phyloP scores from a whole-genome alignment of 2,113 vertebrate genomes.

The Vireo altiloquus region DNA sequence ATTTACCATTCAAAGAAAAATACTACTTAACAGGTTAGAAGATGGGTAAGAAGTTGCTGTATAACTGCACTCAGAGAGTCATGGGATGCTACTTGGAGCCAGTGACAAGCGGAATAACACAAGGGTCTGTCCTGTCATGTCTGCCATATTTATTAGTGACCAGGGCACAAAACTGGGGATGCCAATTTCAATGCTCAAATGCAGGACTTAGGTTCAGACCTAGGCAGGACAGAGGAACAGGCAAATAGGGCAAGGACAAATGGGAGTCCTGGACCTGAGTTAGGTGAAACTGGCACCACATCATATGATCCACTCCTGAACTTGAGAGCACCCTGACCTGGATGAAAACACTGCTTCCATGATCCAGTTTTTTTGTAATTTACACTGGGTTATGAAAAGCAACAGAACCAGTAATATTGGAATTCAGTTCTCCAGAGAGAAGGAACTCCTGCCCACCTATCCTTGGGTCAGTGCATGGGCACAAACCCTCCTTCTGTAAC shows the following conservation, averaged over 20 bases:
- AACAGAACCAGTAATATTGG: neutral
- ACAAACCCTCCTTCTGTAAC: neutral
- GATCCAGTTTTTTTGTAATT: neutral
- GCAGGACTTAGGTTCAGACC: neutral
- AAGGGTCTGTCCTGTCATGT: neutral
- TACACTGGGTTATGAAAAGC: neutral
- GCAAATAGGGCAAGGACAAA: neutral
- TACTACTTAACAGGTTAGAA: neutral
- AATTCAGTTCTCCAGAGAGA: neutral
- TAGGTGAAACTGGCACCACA: neutral
- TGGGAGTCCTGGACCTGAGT: neutral
- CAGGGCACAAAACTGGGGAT: neutral
- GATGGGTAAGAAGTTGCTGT: neutral
- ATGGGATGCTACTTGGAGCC: neutral
- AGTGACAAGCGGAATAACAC: neutral
- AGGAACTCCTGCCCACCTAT: neutral
- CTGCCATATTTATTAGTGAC: neutral
- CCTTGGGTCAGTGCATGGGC: neutral
- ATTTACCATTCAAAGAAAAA: neutral
- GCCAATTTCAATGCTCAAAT: rapidly evolving
- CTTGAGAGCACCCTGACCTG: neutral
- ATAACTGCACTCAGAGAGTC: neutral
- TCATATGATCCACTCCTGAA: neutral
- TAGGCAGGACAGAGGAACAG: neutral
- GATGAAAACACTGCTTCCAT: neutral